Percentiles rank a stretch among this genome's conserved stretches.
Evolutionary conservation across 2,888 invertebrate species (phyloP).

Genomic region (Altica lythri): DNA sequence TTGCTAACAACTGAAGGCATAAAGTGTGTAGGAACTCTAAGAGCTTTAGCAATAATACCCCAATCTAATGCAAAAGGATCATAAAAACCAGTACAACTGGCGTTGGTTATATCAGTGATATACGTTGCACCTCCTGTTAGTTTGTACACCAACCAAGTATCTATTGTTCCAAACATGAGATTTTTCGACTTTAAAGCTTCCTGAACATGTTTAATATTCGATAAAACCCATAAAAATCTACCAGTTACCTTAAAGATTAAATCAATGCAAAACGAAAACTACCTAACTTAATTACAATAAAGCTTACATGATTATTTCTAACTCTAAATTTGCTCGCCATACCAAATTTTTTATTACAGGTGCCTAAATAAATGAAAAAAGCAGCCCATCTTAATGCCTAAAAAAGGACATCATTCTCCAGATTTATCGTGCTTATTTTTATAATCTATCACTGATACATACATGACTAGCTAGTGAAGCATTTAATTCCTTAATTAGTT

Average conservation of each 20-base stretch:
- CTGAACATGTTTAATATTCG: conserved; percentile 72
- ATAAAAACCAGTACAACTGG: conserved; percentile 89
- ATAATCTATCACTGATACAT: conserved; percentile 30
- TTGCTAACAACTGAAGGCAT: conserved; percentile 84
- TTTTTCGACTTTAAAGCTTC: conserved; percentile 66
- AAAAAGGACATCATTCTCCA: too few relatives aligned
- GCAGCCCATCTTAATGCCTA: conserved; percentile 65
- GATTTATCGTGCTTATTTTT: too few relatives aligned
- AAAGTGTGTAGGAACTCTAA: conserved; percentile 74
- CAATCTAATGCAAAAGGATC: conserved; percentile 91
- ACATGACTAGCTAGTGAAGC: conserved; percentile 61
- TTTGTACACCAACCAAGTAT: conserved; percentile 91
- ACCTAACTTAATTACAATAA: conserved; percentile 4
- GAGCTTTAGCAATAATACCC: conserved; percentile 74
- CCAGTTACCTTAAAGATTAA: conserved; percentile 52
- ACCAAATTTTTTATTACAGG: conserved; percentile 78
- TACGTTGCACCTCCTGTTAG: conserved; percentile 69
- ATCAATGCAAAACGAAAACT: conserved; percentile 8
- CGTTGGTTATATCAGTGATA: conserved; percentile 88
- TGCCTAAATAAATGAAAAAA: conserved; percentile 73
- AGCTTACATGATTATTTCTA: conserved; percentile 79
- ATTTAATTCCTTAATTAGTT: conserved; percentile 63
- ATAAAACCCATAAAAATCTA: conserved; percentile 77
- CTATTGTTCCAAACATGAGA: conserved; percentile 84
- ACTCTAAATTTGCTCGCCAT: conserved; percentile 85